These are phyloP conservation scores for Gymnoscelis rufifasciata DNA, from an alignment of 2,888 invertebrate genomes.

Conservation along the genomic window DNA sequence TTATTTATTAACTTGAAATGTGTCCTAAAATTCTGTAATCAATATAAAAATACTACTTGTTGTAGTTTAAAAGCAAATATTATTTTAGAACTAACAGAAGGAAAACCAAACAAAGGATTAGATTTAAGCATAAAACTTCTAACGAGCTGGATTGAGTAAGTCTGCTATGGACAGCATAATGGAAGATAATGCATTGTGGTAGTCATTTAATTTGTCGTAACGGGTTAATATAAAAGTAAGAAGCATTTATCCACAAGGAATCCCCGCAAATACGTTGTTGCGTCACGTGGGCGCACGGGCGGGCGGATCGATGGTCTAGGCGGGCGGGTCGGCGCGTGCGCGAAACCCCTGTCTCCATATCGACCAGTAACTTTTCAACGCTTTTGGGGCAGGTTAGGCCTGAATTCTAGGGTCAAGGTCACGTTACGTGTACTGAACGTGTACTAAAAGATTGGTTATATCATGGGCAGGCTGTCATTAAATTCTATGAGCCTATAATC, in stretches of 20 bases:
- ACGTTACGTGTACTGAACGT: conserved; percentile 48
- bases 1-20: too few relatives aligned
- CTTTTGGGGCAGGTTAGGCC: conserved; percentile 80
- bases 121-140: too few relatives aligned
- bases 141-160: too few relatives aligned
- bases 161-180: background rate
- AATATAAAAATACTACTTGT: too few relatives aligned
- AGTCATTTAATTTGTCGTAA: conserved; percentile 8
- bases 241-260: conserved; percentile 63
- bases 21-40: too few relatives aligned
- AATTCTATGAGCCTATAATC: conserved; percentile 18
- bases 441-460: conserved; percentile 40
- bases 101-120: too few relatives aligned
- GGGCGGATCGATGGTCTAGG: conserved; percentile 68
- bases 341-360: conserved; percentile 61
- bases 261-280: conserved; percentile 74
- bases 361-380: conserved; percentile 70
- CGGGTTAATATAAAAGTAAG: conserved; percentile 27
- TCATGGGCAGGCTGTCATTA: conserved; percentile 26
- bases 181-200: background rate
- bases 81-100: too few relatives aligned
- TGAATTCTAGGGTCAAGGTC: conserved; percentile 78
- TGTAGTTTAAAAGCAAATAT: too few relatives aligned
- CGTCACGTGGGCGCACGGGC: conserved; percentile 75
- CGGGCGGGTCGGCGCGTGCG: conserved; percentile 61